Conservation (phyloP, 2,113 vertebrate genomes). For the Halcyon malimbica region DNA sequence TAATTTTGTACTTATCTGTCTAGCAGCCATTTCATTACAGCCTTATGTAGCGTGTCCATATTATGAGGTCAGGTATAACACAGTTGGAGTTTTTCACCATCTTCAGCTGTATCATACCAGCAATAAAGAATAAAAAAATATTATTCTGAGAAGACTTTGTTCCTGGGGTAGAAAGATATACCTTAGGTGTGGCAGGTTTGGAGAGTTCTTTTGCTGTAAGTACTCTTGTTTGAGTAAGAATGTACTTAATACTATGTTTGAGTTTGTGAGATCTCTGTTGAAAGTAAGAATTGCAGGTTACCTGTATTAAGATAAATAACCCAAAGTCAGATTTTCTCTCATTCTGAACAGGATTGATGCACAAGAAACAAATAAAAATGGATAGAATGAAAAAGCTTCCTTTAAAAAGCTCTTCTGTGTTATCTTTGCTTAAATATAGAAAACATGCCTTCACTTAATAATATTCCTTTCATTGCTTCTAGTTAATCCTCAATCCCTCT, state of each 20-base stretch:
- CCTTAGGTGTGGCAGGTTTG: neutral
- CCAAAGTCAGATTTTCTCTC: neutral
- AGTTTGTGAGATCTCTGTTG: neutral
- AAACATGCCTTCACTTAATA: neutral
- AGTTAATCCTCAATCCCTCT: neutral
- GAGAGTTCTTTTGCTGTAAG: neutral
- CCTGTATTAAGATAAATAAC: neutral
- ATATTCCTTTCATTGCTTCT: neutral
- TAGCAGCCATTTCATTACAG: neutral
- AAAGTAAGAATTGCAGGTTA: neutral
- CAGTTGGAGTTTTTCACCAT: neutral
- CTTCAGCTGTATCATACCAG: neutral
- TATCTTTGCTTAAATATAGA: neutral
- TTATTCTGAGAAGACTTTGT: neutral
- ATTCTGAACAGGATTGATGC: neutral
- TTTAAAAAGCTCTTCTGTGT: neutral
- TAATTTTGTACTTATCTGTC: neutral
- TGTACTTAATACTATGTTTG: neutral
- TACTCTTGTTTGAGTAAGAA: neutral
- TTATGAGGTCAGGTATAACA: neutral
- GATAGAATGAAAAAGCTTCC: neutral
- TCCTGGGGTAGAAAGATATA: neutral
- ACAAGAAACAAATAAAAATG: neutral
- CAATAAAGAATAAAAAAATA: neutral
- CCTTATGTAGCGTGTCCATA: neutral